Evolutionary conservation across 2,888 invertebrate species (phyloP).

Genomic region (Neria commutata): DNA sequence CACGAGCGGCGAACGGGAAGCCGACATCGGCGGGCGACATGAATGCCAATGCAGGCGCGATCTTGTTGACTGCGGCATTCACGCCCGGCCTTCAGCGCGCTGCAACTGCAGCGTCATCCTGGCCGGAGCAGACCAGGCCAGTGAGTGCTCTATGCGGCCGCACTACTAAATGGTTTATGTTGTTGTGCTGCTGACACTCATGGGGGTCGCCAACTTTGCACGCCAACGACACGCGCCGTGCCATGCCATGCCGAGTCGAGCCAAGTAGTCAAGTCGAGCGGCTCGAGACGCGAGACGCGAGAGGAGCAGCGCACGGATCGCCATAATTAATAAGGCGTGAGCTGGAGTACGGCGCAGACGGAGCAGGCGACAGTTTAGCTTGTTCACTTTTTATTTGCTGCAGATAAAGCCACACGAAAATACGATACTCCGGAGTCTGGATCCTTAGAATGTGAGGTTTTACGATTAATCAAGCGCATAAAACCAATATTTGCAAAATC

Average conservation of each 20-base stretch:
- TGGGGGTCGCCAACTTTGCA: conserved; percentile 24
- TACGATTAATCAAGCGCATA: conserved; percentile 51
- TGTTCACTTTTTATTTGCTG: conserved; percentile 8
- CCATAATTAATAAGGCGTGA: conserved; percentile 40
- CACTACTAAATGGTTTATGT: conserved; percentile 16
- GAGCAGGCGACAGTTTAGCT: conserved; percentile 16
- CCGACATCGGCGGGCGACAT: conserved; percentile 11
- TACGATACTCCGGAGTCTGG: not conserved
- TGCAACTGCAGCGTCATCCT: conserved; percentile 30
- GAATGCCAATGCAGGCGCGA: conserved; percentile 43
- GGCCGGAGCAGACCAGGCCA: not conserved
- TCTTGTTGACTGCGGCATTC: conserved; percentile 55
- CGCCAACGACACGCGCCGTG: conserved; percentile 5
- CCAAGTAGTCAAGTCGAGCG: too few relatives aligned
- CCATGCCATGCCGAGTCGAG: not conserved
- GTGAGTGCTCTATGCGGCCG: too few relatives aligned
- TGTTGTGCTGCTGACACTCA: conserved; percentile 26
- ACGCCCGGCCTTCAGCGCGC: conserved; percentile 48
- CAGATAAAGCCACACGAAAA: not conserved
- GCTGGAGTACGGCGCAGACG: conserved; percentile 13
- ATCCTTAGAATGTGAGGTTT: conserved; percentile 12
- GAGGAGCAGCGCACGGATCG: not conserved
- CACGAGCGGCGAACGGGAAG: not conserved
- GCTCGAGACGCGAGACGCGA: too few relatives aligned
- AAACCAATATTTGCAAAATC: conserved; percentile 28